Evolutionary conservation across 37 sponge, comb jelly and placozoan genomes (phyloP), one percentile per base, ranked within the genome.

Genomic region (Halichondria panicea): DNA sequence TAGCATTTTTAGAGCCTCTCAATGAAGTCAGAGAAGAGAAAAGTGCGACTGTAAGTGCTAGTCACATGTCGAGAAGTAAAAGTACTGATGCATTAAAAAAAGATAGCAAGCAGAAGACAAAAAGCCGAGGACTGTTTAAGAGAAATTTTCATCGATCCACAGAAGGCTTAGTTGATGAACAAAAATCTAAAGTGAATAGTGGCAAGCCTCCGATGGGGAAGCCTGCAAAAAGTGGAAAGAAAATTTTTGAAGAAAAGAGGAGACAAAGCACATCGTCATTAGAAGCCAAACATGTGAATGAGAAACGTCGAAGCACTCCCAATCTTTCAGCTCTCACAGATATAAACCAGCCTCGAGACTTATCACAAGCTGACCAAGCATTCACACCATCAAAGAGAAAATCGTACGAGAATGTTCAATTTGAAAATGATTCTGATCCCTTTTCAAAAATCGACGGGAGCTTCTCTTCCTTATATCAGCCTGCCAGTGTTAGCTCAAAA

Each of bases 141-240:
- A 76, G 28, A 42, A 12, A 21, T 1, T 46, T 50, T 54, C 78
- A 84, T 35, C 21, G 32, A 43, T 70, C 84, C 18, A 40, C 62
- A 8, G 70, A 50, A 5, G 36, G 42, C 43, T 11, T 70, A 11
- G 31, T 38, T 31, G 38, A 21, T 32, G 64, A 35, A 4, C 4
- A 12, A 61, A 31, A 36, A 19, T 39, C 32, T 13, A 71, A 71
- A 50, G 22, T 22, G 21, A 34, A 15, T 6, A 34, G 61, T 0
- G 60, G 76, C 22, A 84, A 84, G 42, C 84, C 84, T 28, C 84
- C 84, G 0, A 61, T 76, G 21, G 52, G 41, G 0, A 44, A 38
- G 55, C 27, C 21, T 33, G 15, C 34, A 53, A 48, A 48, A 48
- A 48, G 52, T 18, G 15, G 15, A 48, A 48, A 18, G 52, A 15